A percentile compares a stretch with the other conserved stretches of the same genome.
These are phyloP conservation scores for Hemicrepidius hirtus DNA, from an alignment of 2,888 invertebrate genomes.

Conservation along the genomic window DNA sequence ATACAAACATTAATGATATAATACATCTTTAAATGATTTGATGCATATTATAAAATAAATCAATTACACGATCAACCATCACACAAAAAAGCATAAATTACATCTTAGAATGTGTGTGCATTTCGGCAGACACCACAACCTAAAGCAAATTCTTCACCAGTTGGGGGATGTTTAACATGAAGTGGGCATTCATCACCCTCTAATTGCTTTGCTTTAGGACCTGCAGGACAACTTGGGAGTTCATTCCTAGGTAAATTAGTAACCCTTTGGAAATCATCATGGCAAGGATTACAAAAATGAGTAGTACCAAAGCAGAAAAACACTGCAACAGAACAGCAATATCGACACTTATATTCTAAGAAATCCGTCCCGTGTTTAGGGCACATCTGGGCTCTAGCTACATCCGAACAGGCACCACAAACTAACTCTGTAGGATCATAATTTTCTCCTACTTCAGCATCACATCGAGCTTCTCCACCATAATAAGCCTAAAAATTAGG, in stretches of 20 bases:
- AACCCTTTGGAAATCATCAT: conserved; percentile 98
- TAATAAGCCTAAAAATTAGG: conserved; percentile 86
- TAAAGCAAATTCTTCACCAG: conserved; percentile 98
- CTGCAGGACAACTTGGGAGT: conserved; percentile 95
- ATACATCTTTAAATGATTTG: too few species aligned
- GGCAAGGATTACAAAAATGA: conserved; percentile 98
- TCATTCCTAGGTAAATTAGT: conserved; percentile 92
- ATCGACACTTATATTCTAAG: conserved; percentile 98
- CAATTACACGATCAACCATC: not conserved
- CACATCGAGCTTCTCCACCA: conserved; percentile 97
- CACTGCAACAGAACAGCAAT: conserved; percentile 98
- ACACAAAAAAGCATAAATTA: not conserved
- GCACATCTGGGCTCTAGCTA: conserved; percentile 95
- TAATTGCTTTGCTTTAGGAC: conserved; percentile 93
- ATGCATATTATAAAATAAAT: not conserved
- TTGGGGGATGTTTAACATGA: conserved; percentile 95
- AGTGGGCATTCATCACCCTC: conserved; percentile 97
- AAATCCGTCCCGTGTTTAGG: conserved; percentile 98
- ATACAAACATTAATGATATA: too few species aligned
- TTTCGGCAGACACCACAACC: conserved; percentile 99
- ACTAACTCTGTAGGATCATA: conserved; percentile 96
- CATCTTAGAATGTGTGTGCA: conserved; percentile 88
- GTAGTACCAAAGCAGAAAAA: conserved; percentile 99
- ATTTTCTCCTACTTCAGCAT: conserved; percentile 85
- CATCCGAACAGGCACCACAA: conserved; percentile 98